Percentiles rank a stretch among this genome's conserved stretches.
phyloP scores from a whole-genome alignment of 2,888 invertebrate genomes.

The Euzophera pinguis region DNA sequence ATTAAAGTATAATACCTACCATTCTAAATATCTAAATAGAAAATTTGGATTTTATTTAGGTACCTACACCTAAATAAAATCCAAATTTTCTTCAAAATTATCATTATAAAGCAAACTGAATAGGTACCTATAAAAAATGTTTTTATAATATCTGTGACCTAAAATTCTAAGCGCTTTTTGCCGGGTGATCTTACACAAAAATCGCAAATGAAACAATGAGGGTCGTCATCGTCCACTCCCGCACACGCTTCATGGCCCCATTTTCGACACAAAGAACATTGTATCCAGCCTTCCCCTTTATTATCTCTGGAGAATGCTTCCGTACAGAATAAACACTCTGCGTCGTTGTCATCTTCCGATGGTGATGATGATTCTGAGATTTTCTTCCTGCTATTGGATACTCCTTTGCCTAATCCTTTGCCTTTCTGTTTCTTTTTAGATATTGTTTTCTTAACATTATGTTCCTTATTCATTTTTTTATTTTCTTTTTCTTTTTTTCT shows the following conservation, averaged over 20 bases:
- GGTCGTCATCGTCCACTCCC: slow-evolving; percentile 14
- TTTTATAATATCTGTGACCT: too few relatives aligned
- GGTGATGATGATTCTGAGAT: too few relatives aligned
- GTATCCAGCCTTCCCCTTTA: slow-evolving; percentile 16
- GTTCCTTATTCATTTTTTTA: neutral
- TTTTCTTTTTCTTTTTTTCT: too few relatives aligned
- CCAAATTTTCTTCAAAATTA: too few relatives aligned
- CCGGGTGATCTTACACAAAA: neutral
- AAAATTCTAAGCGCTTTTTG: neutral
- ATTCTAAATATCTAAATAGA: too few relatives aligned
- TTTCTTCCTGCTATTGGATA: too few relatives aligned
- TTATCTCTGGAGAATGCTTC: slow-evolving; percentile 15
- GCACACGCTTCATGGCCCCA: slow-evolving; percentile 15
- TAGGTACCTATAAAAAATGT: too few relatives aligned
- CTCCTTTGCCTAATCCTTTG: slow-evolving; percentile 11
- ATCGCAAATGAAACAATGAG: slow-evolving; percentile 15
- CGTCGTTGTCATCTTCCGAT: too few relatives aligned
- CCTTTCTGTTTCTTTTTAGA: slow-evolving; percentile 9
- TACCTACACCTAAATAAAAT: too few relatives aligned
- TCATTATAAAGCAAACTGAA: too few relatives aligned
- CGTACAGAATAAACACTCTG: slow-evolving; percentile 15
- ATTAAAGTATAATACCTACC: too few relatives aligned
- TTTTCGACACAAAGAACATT: slow-evolving; percentile 14
- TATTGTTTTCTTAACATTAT: neutral
- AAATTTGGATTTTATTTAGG: too few relatives aligned